A percentile compares a stretch with the other conserved stretches of the same genome.
phyloP scores from a whole-genome alignment of 2,888 invertebrate species.

The Lucinisca nassula region DNA sequence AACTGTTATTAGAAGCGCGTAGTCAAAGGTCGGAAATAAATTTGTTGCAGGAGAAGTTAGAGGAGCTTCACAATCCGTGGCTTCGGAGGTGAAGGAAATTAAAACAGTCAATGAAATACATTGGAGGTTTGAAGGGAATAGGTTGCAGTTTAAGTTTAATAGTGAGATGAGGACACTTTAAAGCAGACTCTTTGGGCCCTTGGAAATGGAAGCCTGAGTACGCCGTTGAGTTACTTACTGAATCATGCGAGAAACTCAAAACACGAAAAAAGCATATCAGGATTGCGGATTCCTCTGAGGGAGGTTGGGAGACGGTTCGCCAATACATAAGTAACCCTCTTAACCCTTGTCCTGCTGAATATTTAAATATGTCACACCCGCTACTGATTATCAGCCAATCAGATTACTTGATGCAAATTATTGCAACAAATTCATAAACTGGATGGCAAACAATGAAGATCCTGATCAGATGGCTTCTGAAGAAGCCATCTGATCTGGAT shows the following conservation, averaged over 20 bases:
- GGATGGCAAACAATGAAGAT: too few species aligned
- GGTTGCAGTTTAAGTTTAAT: background rate
- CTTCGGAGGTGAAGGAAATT: background rate
- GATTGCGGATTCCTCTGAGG: conserved; percentile 42
- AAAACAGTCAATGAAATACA: background rate
- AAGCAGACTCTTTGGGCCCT: conserved; percentile 12
- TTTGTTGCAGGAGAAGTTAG: conserved; percentile 6
- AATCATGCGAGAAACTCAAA: background rate
- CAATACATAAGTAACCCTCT: conserved; percentile 40
- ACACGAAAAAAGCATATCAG: conserved; percentile 16
- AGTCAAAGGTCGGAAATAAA: conserved; percentile 2
- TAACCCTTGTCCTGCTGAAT: too few species aligned
- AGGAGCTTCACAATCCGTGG: background rate
- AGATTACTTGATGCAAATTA: too few species aligned
- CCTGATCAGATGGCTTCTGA: too few species aligned
- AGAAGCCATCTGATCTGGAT: too few species aligned
- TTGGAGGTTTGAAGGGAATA: conserved; percentile 12
- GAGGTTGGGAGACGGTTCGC: conserved; percentile 39
- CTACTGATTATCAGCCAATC: too few species aligned
- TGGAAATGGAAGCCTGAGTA: background rate
- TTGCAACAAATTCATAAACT: too few species aligned
- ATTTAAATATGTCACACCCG: too few species aligned
- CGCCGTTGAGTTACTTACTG: background rate
- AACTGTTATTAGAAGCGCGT: background rate
- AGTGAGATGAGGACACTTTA: background rate